Evolutionary conservation across 2,113 vertebrate genomes (phyloP), one percentile per base, ranked within the genome.

Genomic region (Mesitornis unicolor): DNA sequence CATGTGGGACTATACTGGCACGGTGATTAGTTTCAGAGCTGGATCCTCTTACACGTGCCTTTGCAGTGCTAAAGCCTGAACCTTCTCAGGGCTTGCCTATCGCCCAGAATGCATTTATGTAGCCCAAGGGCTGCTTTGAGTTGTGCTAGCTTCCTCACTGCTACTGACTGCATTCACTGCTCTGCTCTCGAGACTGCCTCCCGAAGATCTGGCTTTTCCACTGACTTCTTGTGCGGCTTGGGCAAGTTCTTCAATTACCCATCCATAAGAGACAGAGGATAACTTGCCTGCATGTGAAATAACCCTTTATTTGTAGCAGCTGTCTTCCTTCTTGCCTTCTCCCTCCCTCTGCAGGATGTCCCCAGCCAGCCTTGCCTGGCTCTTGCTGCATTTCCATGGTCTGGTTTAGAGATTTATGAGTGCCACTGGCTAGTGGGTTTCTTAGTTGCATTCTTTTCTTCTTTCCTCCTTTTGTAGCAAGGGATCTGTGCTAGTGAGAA

Each of bases 391-490:
- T 86, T 93, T 87, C 48, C 51, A 13, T 16, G 69, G 67, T 75
- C 60, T 70, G 43, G 11, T 45, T 79, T 87, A 74, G 69, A 68
- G 60, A 20, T 68, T 56, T 74, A 9, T 18, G 64, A 81, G 43
- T 86, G 54, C 50, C 61, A 70, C 20, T 57, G 40, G n/a, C 79
- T 77, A 54, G n/a, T 1, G 1, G 7, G 24, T 35, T 93, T 59
- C 83, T 80, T 31, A 94, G 50, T 82, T 91, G 75, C 7, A 47
- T 86, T 86, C 42, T 91, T 95, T 87, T 80, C 89, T 95, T 96
- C 74, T 94, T 47, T 89, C 26, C 47, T 93, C 70, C 15, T 78
- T 71, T 96, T 95, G 59, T 87, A 98, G 98, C 89, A 68, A 87
- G 40, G 11, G 56, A 17, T 11, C 25, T 35, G 33, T 73, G 31